Evolutionary conservation across 2,797 vertebrate genomes (phyloP), one percentile per base, ranked within the genome.

Genomic region (Chromobotia macracanthus): DNA sequence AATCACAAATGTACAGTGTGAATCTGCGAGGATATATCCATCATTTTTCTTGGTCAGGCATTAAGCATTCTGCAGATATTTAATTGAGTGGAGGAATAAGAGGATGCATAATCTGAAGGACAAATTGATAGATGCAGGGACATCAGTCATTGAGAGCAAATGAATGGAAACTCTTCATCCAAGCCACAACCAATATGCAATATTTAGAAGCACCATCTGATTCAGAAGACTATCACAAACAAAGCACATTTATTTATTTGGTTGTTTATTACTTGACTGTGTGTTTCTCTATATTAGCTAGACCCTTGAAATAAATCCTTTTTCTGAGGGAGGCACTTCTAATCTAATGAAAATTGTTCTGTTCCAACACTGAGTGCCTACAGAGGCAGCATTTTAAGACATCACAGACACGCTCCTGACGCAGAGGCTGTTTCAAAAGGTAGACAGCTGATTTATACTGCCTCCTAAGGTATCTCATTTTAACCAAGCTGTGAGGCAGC

Each of bases 331-430:
- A 66, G 18, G 5, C 3, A 5, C 12, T 58, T 74, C 58, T 50
- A 66, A 66, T 66, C 50, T 13, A 25, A 66, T 75, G 19, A 75
- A 75, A 66, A 66, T 61, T 61, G 58, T 15, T 61, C 58, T 31
- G 58, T 16, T 31, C 25, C 25, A 16, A 61, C 25, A 61, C 58
- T 21, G 58, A 61, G 15, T 8, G 25, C 56, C 5, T 13, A 58
- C 25, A 15, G 58, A 28, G 23, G 58, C 6, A 31, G 31, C 31
- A 31, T 31, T 31, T 31, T 31, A 31, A 31, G 5, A 16, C 25
- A 61, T 16, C 4, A 28, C 15, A 60, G 56, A 60, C 23, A 23
- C 21, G 11, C 55, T 25, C 56, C 23, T 23, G 10, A 56, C 1
- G 13, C 11, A 0, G 23, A 13, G 21, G 8, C 55, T 60, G 31